Conservation (phyloP, 2,888 invertebrate genomes). For the Venusia cambrica region DNA sequence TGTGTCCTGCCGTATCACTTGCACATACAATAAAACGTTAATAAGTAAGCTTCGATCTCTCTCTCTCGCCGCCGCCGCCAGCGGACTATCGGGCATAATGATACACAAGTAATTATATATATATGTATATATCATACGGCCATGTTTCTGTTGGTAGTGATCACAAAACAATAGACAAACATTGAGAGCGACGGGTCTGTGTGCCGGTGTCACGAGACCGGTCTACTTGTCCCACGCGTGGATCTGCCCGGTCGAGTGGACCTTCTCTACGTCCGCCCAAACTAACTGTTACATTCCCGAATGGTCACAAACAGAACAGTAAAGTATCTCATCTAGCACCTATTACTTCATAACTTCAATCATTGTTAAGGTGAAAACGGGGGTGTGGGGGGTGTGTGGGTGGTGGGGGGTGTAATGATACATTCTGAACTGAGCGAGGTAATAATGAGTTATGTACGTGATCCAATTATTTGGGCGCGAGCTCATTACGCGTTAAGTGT, state of each 20-base stretch:
- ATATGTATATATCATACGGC: no score
- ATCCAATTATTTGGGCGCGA: constrained; percentile 82
- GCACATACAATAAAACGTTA: no score
- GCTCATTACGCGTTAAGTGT: constrained; percentile 82
- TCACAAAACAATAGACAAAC: no score
- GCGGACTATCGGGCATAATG: no score
- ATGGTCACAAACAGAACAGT: constrained; percentile 25
- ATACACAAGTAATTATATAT: no score
- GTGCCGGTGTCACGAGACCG: not conserved
- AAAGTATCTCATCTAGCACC: constrained; percentile 38
- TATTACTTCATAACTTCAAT: constrained; percentile 37
- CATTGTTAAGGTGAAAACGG: constrained; percentile 25
- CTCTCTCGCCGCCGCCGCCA: no score
- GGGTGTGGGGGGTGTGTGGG: constrained; percentile 21
- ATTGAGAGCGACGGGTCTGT: no score
- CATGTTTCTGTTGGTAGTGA: no score
- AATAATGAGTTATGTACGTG: constrained; percentile 83
- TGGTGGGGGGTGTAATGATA: constrained; percentile 62
- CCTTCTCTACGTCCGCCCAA: constrained; percentile 19
- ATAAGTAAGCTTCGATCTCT: no score
- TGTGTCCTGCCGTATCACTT: no score
- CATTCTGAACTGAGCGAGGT: constrained; percentile 78
- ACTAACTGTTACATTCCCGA: constrained; percentile 19
- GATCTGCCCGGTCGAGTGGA: constrained; percentile 9
- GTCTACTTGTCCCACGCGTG: constrained; percentile 1